These are phyloP conservation scores for Dermatophagoides farinae DNA, from an alignment of 1,140 invertebrate genomes.

Conservation along the genomic window DNA sequence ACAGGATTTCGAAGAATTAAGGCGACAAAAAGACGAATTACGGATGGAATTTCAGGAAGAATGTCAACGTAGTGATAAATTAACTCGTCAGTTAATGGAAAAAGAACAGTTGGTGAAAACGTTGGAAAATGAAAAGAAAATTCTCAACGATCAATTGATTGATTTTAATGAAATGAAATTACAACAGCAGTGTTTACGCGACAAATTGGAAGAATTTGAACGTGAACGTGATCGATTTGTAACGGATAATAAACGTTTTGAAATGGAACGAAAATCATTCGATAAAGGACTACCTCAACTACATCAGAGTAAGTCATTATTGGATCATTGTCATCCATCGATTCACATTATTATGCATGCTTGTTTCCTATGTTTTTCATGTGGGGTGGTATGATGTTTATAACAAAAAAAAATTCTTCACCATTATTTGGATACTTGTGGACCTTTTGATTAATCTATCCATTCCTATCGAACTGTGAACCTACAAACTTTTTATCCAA, in stretches of 20 bases:
- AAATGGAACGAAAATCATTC: slow-evolving; percentile 2
- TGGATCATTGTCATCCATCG: neutral
- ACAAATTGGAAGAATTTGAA: slow-evolving; percentile 1
- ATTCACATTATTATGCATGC: neutral
- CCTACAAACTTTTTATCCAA: neutral
- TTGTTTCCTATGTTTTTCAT: slow-evolving; percentile 1
- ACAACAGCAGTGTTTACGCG: neutral
- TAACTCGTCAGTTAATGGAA: neutral
- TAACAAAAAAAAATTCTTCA: too few relatives aligned
- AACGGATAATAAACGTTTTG: slow-evolving; percentile 8
- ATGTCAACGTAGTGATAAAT: neutral
- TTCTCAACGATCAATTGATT: neutral
- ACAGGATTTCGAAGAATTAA: slow-evolving; percentile 14
- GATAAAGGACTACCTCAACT: slow-evolving; percentile 11
- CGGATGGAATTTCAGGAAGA: slow-evolving; percentile 16
- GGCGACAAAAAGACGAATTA: slow-evolving; percentile 16
- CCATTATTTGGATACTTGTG: too few relatives aligned
- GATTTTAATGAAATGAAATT: slow-evolving; percentile 5
- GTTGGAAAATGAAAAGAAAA: slow-evolving; percentile 5
- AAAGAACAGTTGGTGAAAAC: neutral
- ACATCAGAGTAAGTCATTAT: slow-evolving; percentile 8
- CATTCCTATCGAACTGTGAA: neutral
- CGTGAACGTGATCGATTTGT: slow-evolving; percentile 1
- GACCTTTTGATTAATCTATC: too few relatives aligned
- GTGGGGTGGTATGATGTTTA: neutral